Conservation (phyloP, 1,140 invertebrate genomes). For the Thaumetopoea pityocampa region DNA sequence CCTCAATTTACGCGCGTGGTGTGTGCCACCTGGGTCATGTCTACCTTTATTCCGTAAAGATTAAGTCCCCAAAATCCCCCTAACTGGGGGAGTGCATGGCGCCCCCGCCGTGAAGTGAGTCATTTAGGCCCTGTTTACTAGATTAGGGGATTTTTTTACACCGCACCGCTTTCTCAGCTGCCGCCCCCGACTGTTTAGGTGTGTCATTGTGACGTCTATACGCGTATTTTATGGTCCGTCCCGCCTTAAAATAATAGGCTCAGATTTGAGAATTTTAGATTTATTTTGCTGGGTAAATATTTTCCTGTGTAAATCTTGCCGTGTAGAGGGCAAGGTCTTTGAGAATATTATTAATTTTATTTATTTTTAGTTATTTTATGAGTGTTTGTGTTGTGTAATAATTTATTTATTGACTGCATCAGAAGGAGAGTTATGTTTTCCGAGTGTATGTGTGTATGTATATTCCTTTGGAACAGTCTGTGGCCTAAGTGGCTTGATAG, state of each 20-base stretch:
- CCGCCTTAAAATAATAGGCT: conserved; percentile 24
- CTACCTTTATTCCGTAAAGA: conserved; percentile 71
- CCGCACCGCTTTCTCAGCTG: conserved; percentile 46
- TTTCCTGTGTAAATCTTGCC: conserved; percentile 5
- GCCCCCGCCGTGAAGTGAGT: conserved; percentile 64
- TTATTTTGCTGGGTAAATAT: conserved; percentile 8
- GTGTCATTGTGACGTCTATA: conserved; percentile 39
- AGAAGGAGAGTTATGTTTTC: too few relatives aligned
- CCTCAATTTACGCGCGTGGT: conserved; percentile 49
- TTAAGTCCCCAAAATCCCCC: conserved; percentile 63
- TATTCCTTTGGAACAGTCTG: too few relatives aligned
- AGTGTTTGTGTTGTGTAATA: too few relatives aligned
- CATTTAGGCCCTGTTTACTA: conserved; percentile 72
- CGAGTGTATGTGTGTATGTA: too few relatives aligned
- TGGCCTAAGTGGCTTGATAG: too few relatives aligned
- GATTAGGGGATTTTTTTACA: conserved; percentile 72
- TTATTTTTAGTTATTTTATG: too few relatives aligned
- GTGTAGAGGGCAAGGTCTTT: too few relatives aligned
- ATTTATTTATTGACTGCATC: too few relatives aligned
- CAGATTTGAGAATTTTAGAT: conserved; percentile 19
- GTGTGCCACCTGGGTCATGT: conserved; percentile 68
- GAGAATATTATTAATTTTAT: too few relatives aligned
- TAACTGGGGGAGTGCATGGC: conserved; percentile 59
- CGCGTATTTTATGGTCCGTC: conserved; percentile 29
- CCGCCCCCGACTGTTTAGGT: conserved; percentile 31